Evolutionary conservation across 2,113 vertebrate species (phyloP), one percentile per base, ranked within the genome.

Genomic region (Neomonachus schauinslandi): DNA sequence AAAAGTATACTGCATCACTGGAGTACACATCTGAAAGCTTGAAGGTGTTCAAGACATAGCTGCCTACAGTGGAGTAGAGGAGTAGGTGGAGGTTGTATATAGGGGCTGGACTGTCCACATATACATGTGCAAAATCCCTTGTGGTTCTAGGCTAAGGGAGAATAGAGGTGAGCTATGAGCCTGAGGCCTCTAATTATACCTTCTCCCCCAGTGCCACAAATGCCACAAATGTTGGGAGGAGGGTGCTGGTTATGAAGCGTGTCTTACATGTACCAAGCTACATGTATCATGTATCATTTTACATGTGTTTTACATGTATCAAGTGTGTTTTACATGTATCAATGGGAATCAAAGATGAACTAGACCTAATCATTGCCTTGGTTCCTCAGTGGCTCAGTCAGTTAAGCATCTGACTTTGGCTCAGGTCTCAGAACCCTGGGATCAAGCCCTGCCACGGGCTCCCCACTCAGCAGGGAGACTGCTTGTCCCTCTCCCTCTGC

Each of bases 311-410:
- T 24, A 89, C 14, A 82, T 57, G 14, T 87, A 65, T 22, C 42
- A 63, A 83, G 6, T 1, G 51, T 53, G 19, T 76, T 92, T 86
- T 24, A 89, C 14, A 82, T 51, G 18, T 87, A 65, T 22, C 42
- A 63, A 61, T 76, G 65, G 51, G 72, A 59, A 61, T 86, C 22
- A 57, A 88, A 94, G 72, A 89, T 95, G 76, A 95, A 57, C 11
- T 7, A 46, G 28, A 63, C 31, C 31, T 53, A 49, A 69, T 80
- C 22, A 51, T 10, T 61, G 28, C 8, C n/a, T 33, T 69, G 15
- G 65, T 18, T 7, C 33, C 67, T 69, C n/a, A 36, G 67, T 69
- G 67, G 18, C 18, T 69, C 67, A 36, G 18, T 69, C 67, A 69
- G 33, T 69, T 36, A 69, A 69, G n/a, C 33, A 69, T 36, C 4